Evolutionary conservation across 2,888 invertebrate genomes (phyloP), one percentile per base, ranked within the genome.

Genomic region (Dioctria rufipes): DNA sequence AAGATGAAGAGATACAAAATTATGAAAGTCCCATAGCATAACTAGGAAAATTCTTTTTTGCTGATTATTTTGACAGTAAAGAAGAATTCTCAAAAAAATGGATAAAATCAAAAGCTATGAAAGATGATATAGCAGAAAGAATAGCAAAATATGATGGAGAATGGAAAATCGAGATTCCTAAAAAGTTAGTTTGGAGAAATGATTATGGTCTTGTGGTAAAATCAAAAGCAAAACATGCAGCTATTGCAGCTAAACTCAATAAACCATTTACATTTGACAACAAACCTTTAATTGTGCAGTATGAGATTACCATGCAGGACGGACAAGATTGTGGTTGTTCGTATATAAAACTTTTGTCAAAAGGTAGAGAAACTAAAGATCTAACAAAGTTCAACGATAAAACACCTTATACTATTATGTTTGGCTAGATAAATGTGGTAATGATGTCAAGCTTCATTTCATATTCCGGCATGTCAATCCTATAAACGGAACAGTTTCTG

Each of bases 391-490:
- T 99, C 90, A 92, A 95, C 88, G 99, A 99, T 90, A 98, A 97
- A 90, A 98, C 98, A 0, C 95, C 98, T 0, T 99, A 99, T 90
- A 96, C 98, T 3, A 97, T 99, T 86, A 99, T 99, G 99, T 99
- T 99, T 90, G 99, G 99, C 99, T 99, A 6, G 99, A 99, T 91
- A 99, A 98, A 90, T 99, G 99, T 90, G 99, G 99, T 83, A 95
- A 95, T 87, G 97, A 97, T 88, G 94, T 96, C 87, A 98, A 98
- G 90, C 93, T 97, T 88, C 94, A 94, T 88, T 94, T 94, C 88
- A 99, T 99, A 89, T 97, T 99, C 90, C 93, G 96, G 77, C 98
- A 98, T 89, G 94, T 93, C 88, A 99, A 99, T 90, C 99, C 98
- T 8, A n/a, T 93, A 86, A 99, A 97, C 87, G 97, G 96, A 66